A percentile compares a stretch with the other conserved stretches of the same genome.
Conservation (phyloP, 2,113 vertebrate genomes). For the Amia ocellicauda region DNA sequence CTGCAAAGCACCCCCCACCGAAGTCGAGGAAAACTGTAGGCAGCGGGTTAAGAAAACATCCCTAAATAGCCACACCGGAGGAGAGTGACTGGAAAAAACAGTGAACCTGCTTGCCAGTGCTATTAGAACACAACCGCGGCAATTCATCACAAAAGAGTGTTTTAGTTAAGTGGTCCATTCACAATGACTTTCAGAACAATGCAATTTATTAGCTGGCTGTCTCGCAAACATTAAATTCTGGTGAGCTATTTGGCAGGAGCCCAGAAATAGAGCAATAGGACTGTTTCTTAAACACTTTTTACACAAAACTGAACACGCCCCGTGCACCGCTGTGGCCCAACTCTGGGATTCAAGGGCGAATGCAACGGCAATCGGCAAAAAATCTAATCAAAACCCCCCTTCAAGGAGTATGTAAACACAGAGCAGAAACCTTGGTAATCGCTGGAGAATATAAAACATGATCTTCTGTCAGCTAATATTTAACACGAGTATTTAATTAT, state of each 20-base stretch:
- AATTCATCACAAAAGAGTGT: constrained; percentile 29
- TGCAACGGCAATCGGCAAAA: not conserved
- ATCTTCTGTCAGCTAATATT: no score
- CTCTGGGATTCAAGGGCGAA: not conserved
- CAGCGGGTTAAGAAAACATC: no score
- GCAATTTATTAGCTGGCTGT: constrained; percentile 28
- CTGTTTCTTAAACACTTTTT: not conserved
- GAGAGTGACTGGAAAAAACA: not conserved
- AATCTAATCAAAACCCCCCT: not conserved
- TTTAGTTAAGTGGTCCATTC: constrained; percentile 32
- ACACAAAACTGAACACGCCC: constrained; percentile 8
- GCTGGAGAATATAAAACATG: no score
- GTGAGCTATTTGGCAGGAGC: not conserved
- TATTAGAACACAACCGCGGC: constrained; percentile 10
- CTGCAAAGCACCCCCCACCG: no score
- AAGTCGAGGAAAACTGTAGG: no score
- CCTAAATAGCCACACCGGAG: not conserved
- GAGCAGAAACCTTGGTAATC: no score
- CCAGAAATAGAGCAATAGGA: not conserved
- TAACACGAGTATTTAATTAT: no score
- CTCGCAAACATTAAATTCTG: constrained; percentile 24
- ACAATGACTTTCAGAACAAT: constrained; percentile 31
- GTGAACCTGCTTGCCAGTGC: not conserved
- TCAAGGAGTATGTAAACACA: no score
- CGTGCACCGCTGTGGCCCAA: not conserved